Evolutionary conservation across 2,888 invertebrate species (phyloP), one percentile per base, ranked within the genome.

Genomic region (Elaeidobius kamerunicus): DNA sequence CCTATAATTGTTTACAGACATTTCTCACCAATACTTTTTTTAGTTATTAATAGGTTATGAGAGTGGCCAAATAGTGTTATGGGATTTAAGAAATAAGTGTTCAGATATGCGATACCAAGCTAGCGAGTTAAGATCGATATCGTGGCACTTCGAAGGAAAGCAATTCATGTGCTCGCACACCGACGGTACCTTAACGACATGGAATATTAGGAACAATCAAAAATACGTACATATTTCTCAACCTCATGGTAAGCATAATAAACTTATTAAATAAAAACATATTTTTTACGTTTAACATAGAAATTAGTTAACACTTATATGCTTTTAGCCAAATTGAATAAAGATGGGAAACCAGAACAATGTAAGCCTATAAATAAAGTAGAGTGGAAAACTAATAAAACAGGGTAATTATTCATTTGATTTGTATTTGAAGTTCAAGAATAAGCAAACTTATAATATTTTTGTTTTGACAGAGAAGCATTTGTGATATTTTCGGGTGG

Each of bases 101-200:
- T 93, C 91, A 32, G 98, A 99, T 69, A 83, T 86, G 75, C 82
- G 94, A 69, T 90, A 86, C 75, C 81, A 83, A 67, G 80, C 86
- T 48, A 77, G 80, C 18, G 91, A 91, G 70, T 78, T 96, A 63
- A 83, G 88, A 68, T 93, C 94, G 47, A 84, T 94, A 66, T 83
- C 91, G 59, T 99, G 99, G 99, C 95, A 97, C 74, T 87, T 91
- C 76, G 98, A 99, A 76, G 99, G 97, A 61, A 95, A 94, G 76
- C 90, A 92, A 75, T 91, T 99, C 72, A 91, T 99, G 86, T 88
- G 88, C 63, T 91, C 93, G 66, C 98, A 99, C 75, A 84, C 84
- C 34, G 97, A 99, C 76, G 99, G 99, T 57, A 94, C 93, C 54
- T 82, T 99, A 55, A 89, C 91, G 65, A 92, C 94, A 48, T 99